Base-by-base conservation (phyloP, 2,888 invertebrate genomes). In the Nysson spinosus region DNA sequence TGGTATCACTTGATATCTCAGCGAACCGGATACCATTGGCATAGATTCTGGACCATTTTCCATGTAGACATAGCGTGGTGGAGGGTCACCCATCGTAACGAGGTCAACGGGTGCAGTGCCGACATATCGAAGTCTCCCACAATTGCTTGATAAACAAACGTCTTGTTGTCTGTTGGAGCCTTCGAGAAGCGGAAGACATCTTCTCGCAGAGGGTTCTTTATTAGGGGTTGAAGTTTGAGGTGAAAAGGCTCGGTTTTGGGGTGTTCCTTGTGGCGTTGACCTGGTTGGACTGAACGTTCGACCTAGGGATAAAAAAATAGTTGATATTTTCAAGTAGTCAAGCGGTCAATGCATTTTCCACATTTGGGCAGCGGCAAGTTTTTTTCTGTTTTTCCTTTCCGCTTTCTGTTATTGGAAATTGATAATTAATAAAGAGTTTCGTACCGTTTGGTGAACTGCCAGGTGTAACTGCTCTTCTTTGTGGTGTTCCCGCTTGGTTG, bases 381-480 rank as follows among this genome's bases (percentile, higher is more conserved):
- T n/a, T n/a, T n/a, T n/a, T n/a, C n/a, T n/a, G n/a, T n/a, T n/a
- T n/a, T n/a, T n/a, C n/a, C n/a, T n/a, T n/a, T n/a, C n/a, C n/a
- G n/a, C n/a, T n/a, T n/a, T n/a, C n/a, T n/a, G n/a, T n/a, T n/a
- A n/a, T n/a, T n/a, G n/a, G 7, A 24, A 47, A 14, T 5, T n/a
- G 4, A 34, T 4, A 28, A 20, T 32, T 2, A 9, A 1, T 5
- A 14, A 52, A 34, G 19, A 49, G 14, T 34, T 43, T n/a, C 39
- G 20, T 72, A 85, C 85, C 81, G 62, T 80, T 80, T 39, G 85
- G 85, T 1, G 86, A 87, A 52, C 81, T 81, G 28, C 81, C 82
- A 1, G 88, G 85, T 26, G 88, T 85, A n/a, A 83, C 76, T 0
- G 82, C 77, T 50, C 83, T 85, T 0, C 90, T 88, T 3, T 90